A percentile compares a stretch with the other conserved stretches of the same genome.
These are phyloP conservation scores for Frankliniella intonsa DNA, from an alignment of 2,888 invertebrate genomes.

Conservation along the genomic window DNA sequence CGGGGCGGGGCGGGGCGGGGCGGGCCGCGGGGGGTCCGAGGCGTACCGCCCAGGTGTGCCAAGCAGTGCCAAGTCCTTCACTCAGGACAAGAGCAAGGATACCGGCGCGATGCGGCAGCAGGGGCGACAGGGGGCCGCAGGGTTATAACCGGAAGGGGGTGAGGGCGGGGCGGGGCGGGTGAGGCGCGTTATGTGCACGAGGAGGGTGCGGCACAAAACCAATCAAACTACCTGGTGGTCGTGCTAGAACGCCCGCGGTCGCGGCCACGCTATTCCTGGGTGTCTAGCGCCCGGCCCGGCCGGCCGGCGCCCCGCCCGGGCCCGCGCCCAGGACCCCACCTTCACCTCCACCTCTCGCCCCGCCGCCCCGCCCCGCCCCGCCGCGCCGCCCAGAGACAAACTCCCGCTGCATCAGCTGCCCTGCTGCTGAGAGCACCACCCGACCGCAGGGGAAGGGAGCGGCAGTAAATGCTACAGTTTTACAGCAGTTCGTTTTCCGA, in stretches of 20 bases:
- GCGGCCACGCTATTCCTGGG: no score
- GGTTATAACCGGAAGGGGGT: neutral
- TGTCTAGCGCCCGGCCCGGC: no score
- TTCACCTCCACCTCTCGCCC: neutral
- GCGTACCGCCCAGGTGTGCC: neutral
- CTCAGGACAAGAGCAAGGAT: constrained; percentile 19
- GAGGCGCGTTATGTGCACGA: no score
- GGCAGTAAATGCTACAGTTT: neutral
- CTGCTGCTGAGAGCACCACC: no score
- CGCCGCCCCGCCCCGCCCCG: neutral
- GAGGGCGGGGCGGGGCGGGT: neutral
- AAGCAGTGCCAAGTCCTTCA: constrained; percentile 22
- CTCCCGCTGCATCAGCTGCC: no score
- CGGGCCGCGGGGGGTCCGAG: neutral
- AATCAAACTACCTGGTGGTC: constrained; percentile 9
- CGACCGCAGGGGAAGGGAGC: no score
- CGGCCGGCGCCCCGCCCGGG: no score
- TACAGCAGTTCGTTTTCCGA: neutral
- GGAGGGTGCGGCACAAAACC: neutral
- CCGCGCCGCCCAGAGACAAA: neutral
- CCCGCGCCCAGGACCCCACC: neutral
- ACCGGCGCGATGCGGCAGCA: neutral
- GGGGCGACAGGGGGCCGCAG: neutral
- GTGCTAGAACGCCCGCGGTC: neutral
- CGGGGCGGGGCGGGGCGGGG: neutral